These are phyloP conservation scores for Tanaodytes sp. DNA, from an alignment of 2,888 invertebrate species.

Conservation along the genomic window DNA sequence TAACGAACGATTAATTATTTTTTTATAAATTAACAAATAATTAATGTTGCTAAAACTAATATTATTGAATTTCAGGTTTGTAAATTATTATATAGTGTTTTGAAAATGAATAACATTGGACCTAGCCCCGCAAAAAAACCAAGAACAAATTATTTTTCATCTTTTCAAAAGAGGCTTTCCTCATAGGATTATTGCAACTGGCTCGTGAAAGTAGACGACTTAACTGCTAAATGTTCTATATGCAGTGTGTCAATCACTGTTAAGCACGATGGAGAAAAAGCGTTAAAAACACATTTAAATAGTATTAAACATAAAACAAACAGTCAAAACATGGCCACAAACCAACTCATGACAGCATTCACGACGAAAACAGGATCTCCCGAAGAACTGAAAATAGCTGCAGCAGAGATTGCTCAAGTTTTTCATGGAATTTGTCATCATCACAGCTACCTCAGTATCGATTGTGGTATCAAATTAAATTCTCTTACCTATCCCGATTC, in stretches of 20 bases:
- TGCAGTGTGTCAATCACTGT: slow-evolving; percentile 1
- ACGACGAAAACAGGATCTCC: slow-evolving; percentile 2
- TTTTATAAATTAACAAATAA: too few relatives aligned
- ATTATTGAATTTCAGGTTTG: too few relatives aligned
- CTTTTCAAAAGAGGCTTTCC: background rate
- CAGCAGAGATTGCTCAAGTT: slow-evolving; percentile 52
- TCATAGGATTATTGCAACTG: slow-evolving; percentile 1
- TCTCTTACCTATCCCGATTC: slow-evolving; percentile 48
- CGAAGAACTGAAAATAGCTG: slow-evolving; percentile 5
- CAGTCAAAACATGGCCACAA: slow-evolving; percentile 5
- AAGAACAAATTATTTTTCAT: slow-evolving; percentile 1
- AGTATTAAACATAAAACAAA: slow-evolving; percentile 56
- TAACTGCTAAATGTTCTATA: slow-evolving; percentile 5
- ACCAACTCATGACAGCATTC: slow-evolving; percentile 4
- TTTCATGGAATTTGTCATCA: slow-evolving; percentile 57
- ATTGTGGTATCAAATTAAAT: slow-evolving; percentile 53
- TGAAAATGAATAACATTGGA: too few relatives aligned
- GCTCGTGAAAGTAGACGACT: slow-evolving; percentile 5
- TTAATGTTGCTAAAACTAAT: too few relatives aligned
- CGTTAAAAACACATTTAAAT: slow-evolving; percentile 65
- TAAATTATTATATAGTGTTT: too few relatives aligned
- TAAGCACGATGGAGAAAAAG: too few relatives aligned
- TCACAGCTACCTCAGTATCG: slow-evolving; percentile 55
- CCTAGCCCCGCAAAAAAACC: slow-evolving; percentile 12
- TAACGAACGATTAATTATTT: too few relatives aligned